These are phyloP conservation scores for Rapana venosa DNA, from an alignment of 2,888 invertebrate genomes.

Conservation along the genomic window DNA sequence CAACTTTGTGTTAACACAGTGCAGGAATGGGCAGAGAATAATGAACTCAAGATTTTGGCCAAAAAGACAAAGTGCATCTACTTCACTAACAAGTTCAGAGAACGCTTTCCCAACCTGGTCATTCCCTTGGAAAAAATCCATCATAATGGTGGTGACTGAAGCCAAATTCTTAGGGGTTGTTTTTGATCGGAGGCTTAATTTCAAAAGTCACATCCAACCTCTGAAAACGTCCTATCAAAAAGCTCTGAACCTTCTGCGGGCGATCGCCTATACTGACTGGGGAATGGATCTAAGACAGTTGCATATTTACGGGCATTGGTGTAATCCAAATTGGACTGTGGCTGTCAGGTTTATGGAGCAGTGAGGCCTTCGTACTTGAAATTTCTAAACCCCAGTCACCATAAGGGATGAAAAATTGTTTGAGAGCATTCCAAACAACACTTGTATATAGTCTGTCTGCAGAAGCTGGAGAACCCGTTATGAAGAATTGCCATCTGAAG, in stretches of 20 bases:
- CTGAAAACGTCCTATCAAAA: neutral
- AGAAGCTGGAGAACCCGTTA: no score
- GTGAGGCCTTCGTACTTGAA: no score
- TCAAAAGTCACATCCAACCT: neutral
- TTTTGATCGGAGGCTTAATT: constrained; percentile 16
- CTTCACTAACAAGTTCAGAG: neutral
- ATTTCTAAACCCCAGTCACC: no score
- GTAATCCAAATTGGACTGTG: no score
- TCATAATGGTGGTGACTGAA: neutral
- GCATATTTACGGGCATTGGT: no score
- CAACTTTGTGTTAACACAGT: neutral
- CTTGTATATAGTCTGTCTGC: no score
- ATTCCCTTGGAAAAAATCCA: neutral
- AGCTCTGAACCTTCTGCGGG: neutral
- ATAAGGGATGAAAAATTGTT: no score
- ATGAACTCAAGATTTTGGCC: neutral
- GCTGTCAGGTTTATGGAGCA: no score
- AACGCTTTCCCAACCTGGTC: neutral
- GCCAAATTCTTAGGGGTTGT: constrained; percentile 23
- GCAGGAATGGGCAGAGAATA: neutral
- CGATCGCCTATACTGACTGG: no score
- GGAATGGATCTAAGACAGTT: neutral
- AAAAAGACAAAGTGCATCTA: neutral
- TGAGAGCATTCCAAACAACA: no score
- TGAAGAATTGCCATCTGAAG: no score